Evolutionary conservation across 35 echinoderm and acorn worm genomes (phyloP).

Genomic region (Apostichopus japonicus): DNA sequence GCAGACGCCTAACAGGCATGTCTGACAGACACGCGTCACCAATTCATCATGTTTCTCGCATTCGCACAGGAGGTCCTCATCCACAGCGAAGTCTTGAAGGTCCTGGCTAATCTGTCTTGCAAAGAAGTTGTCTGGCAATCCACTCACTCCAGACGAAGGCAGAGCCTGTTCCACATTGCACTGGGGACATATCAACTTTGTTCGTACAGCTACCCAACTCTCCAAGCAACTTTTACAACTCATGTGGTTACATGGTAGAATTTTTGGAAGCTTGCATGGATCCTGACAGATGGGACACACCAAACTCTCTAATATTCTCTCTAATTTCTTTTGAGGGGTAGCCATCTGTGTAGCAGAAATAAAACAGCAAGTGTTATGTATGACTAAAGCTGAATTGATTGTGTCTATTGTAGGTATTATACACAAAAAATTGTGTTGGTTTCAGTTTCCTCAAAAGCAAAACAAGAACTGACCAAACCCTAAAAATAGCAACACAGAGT

Average conservation of each 20-base stretch:
- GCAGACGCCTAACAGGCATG: conserved; percentile 38
- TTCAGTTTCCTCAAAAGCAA: no score
- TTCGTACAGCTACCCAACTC: conserved; percentile 45
- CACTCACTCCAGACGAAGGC: conserved; percentile 20
- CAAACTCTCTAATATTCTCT: conserved; percentile 47
- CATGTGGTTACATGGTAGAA: conserved; percentile 57
- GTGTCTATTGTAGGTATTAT: no score
- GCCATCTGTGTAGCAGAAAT: conserved; percentile 24
- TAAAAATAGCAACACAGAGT: no score
- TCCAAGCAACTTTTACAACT: conserved; percentile 37
- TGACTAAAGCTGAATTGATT: no score
- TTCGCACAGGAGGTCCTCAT: conserved; percentile 25
- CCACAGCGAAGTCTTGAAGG: conserved; percentile 34
- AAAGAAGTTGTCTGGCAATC: conserved; percentile 40
- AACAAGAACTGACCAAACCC: no score
- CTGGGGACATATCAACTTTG: conserved; percentile 51
- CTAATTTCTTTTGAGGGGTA: conserved; percentile 34
- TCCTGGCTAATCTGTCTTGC: conserved; percentile 44
- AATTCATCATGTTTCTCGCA: conserved; percentile 50
- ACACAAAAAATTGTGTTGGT: no score
- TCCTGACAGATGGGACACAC: conserved; percentile 61
- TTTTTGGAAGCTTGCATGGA: conserved; percentile 29
- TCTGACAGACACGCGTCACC: conserved; percentile 32
- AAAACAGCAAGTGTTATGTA: not conserved
- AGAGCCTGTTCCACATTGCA: conserved; percentile 50